These are phyloP conservation scores for Tapera naevia DNA, from an alignment of 2,797 vertebrate species.

Conservation along the genomic window DNA sequence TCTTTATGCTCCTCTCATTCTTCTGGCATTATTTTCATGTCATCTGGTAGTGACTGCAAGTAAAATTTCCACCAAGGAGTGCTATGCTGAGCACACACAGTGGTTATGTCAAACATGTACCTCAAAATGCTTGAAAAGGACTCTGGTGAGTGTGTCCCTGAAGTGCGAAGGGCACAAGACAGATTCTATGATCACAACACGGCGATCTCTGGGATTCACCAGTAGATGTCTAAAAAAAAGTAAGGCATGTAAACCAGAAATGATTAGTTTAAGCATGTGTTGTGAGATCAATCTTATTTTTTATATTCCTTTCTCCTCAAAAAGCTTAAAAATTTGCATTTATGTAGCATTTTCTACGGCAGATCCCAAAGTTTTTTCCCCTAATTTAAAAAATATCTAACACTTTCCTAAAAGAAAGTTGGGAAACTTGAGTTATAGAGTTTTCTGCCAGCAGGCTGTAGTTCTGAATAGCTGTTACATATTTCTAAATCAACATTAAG, in stretches of 20 bases:
- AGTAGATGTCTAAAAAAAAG: constrained; percentile 85
- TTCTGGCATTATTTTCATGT: neutral
- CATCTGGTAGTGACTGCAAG: neutral
- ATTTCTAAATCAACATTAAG: neutral
- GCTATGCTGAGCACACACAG: neutral
- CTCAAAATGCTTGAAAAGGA: constrained; percentile 99
- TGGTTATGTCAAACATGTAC: constrained; percentile 62
- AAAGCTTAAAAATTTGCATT: neutral
- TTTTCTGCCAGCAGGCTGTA: neutral
- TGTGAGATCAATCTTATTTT: neutral
- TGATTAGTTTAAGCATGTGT: rapidly evolving
- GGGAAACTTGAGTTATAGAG: neutral
- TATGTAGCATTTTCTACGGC: neutral
- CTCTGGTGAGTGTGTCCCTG: constrained; percentile 93
- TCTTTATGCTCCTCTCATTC: neutral
- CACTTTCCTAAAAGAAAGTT: neutral
- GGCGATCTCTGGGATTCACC: constrained; percentile 96
- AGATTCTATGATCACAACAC: constrained; percentile 96
- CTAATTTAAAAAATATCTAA: rapidly evolving
- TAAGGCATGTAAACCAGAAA: neutral
- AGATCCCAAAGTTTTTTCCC: neutral
- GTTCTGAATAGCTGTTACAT: neutral
- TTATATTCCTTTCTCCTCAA: neutral
- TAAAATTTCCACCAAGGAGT: neutral
- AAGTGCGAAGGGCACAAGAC: constrained; percentile 96